Evolutionary conservation across 2,888 invertebrate species (phyloP), one percentile per base, ranked within the genome.

Genomic region (Shargacucullia verbasci): DNA sequence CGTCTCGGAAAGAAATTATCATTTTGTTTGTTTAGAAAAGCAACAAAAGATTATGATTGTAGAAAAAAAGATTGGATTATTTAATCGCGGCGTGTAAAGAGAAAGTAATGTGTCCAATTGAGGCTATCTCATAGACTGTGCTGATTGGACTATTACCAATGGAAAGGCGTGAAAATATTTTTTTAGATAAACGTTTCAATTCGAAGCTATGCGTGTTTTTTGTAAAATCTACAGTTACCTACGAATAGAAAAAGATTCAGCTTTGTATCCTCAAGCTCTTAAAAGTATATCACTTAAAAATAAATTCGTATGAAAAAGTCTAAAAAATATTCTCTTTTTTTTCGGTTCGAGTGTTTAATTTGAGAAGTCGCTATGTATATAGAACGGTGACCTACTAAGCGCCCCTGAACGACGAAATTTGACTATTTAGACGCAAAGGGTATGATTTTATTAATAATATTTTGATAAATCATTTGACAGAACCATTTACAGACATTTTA

Each of bases 81-180:
- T 68, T 65, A 66, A 61, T 61, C 56, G 3, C 2, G 11, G 33
- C 11, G 35, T 34, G 15, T 59, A 60, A 71, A 69, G 75, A 40
- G 72, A 76, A 76, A 76, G 78, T 25, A 6, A 31, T 61, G 59
- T 59, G 15, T 41, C 37, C 54, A 67, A 75, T 66, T 63, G 59
- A 35, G 41, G 15, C 47, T 49, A 40, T 53, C 48, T 59, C 38
- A 53, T 73, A 50, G 45, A 35, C 67, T 67, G 43, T 45, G 50
- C 60, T 56, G 57, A 73, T 52, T 59, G 39, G 6, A 58, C 15
- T 35, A 45, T 57, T 43, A 5, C 38, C 31, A 7, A 55, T 46
- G 27, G 41, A 55, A 46, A 54, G 53, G 45, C 35, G 14, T 25
- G 7, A 7, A 49, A 45, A 20, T 39, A 3, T 9, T 49, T 37